Conservation (phyloP, 92 coral and sea anemone genomes). For the Porites evermanni region DNA sequence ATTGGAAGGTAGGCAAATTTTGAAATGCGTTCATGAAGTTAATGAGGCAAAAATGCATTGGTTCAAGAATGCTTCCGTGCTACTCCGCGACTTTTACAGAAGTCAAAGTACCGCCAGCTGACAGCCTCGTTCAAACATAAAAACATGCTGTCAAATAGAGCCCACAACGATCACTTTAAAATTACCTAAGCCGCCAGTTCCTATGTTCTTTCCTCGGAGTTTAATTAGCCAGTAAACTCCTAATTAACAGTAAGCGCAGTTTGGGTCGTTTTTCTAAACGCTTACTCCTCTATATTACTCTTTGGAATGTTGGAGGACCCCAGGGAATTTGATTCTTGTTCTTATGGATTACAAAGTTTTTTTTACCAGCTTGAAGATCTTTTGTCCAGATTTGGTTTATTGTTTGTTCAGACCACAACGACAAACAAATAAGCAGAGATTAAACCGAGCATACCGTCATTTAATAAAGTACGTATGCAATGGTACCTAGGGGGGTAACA, state of each 20-base stretch:
- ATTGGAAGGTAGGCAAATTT: background rate
- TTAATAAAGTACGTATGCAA: background rate
- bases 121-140: background rate
- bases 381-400: conserved; percentile 38
- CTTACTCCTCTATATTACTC: background rate
- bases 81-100: background rate
- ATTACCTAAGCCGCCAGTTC: background rate
- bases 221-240: background rate
- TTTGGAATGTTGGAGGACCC: conserved; percentile 13
- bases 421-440: conserved; percentile 2
- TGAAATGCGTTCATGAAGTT: background rate
- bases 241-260: background rate
- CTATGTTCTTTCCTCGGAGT: background rate
- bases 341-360: conserved; percentile 8
- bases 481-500: background rate
- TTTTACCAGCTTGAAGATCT: background rate
- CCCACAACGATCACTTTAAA: background rate
- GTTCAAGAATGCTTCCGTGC: background rate
- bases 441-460: conserved; percentile 20
- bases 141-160: background rate
- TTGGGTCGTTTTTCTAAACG: background rate
- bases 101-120: background rate
- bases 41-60: background rate
- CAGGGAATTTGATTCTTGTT: conserved; percentile 32
- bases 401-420: conserved; percentile 17